These are phyloP conservation scores for Melanostigma gelatinosum DNA, from an alignment of 2,113 vertebrate genomes.

Conservation along the genomic window DNA sequence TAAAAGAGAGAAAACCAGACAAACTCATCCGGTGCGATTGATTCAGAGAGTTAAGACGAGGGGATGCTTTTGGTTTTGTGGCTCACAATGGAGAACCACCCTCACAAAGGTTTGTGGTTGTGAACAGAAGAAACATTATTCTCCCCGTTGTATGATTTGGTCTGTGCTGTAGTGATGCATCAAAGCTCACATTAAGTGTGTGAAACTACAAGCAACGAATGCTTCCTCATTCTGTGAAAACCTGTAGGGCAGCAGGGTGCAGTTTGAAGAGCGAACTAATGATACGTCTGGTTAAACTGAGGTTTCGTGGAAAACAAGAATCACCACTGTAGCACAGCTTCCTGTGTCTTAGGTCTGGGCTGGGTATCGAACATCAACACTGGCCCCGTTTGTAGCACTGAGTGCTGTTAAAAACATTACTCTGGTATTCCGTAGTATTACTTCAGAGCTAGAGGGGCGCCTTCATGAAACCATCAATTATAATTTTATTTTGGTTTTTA, in stretches of 20 bases:
- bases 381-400: background rate
- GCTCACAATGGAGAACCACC: background rate
- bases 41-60: background rate
- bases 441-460: background rate
- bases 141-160: background rate
- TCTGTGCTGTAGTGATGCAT: background rate
- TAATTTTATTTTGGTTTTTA: background rate
- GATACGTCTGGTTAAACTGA: background rate
- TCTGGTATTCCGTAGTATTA: background rate
- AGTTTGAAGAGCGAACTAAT: background rate
- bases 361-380: too few species aligned
- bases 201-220: conserved; percentile 2
- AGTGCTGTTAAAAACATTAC: background rate
- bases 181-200: background rate
- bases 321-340: background rate
- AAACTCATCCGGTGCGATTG: background rate
- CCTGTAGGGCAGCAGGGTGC: background rate
- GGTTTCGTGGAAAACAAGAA: background rate
- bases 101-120: background rate
- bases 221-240: conserved; percentile 34
- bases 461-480: background rate
- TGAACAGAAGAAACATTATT: background rate
- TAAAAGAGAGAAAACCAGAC: background rate
- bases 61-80: background rate
- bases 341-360: background rate